These are phyloP conservation scores for Zhuqinia jingwanae DNA, from an alignment of 2,888 invertebrate species.

Conservation along the genomic window DNA sequence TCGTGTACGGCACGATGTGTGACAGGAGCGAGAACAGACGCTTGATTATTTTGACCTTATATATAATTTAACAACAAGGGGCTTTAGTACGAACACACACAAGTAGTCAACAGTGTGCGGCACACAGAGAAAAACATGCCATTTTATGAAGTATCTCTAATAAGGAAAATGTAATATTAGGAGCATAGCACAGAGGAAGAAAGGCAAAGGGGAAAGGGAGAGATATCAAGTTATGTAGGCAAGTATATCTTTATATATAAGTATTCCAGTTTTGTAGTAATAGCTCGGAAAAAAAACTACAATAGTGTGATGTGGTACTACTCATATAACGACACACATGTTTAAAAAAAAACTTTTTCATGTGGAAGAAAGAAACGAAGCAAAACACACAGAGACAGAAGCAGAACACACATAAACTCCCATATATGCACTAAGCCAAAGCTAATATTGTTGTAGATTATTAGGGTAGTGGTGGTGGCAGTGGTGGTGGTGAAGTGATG, in stretches of 20 bases:
- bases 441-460: slow-evolving; percentile 58
- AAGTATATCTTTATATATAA: neutral
- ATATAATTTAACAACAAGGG: neutral
- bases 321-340: slow-evolving; percentile 7
- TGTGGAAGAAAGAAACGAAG: slow-evolving; percentile 32
- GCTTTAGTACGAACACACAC: neutral
- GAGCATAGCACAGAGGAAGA: too few species aligned
- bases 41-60: slow-evolving; percentile 60
- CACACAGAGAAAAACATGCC: neutral
- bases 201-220: too few species aligned
- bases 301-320: neutral
- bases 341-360: slow-evolving; percentile 34
- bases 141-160: slow-evolving; percentile 15
- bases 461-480: slow-evolving; percentile 17
- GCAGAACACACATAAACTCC: neutral
- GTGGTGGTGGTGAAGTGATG: slow-evolving; percentile 48
- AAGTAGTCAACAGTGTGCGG: neutral
- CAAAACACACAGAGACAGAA: slow-evolving; percentile 5
- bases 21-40: slow-evolving; percentile 24
- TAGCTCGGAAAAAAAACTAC: neutral
- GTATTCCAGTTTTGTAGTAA: neutral
- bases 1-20: neutral
- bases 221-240: neutral
- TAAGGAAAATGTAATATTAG: neutral
- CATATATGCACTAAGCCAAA: slow-evolving; percentile 1